Percentiles rank a stretch among this genome's conserved stretches.
Evolutionary conservation across 2,888 invertebrate genomes (phyloP).

Genomic region (Melieria crassipennis): DNA sequence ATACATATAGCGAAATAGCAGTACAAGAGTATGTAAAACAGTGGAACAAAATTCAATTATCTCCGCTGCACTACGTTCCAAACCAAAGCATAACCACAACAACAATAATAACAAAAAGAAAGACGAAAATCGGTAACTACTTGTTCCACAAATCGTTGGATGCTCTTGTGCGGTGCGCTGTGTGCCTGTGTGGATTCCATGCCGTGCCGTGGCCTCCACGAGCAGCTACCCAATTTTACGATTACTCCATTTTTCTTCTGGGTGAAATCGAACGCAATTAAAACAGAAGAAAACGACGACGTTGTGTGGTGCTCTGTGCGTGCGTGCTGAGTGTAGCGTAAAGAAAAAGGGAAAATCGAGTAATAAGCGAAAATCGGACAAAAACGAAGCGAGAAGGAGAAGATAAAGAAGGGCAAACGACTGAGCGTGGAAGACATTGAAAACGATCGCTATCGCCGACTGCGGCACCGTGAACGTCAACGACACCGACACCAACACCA

Average conservation of each 20-base stretch:
- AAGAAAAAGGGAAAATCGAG: slow-evolving; percentile 14
- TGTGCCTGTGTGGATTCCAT: background rate
- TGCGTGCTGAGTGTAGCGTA: slow-evolving; percentile 32
- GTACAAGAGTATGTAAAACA: slow-evolving; percentile 29
- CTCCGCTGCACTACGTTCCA: slow-evolving; percentile 26
- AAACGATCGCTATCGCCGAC: slow-evolving; percentile 29
- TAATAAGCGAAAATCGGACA: slow-evolving; percentile 12
- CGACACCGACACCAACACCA: slow-evolving; percentile 2
- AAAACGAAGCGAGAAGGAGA: background rate
- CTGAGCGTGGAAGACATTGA: slow-evolving; percentile 34
- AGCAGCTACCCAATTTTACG: slow-evolving; percentile 1
- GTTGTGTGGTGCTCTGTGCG: slow-evolving; percentile 38
- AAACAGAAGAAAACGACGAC: slow-evolving; percentile 16
- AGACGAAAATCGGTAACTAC: slow-evolving; percentile 11
- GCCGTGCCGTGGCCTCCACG: background rate
- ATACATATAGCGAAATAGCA: background rate
- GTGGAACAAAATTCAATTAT: slow-evolving; percentile 35
- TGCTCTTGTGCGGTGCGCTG: slow-evolving; percentile 3
- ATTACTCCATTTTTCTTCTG: background rate
- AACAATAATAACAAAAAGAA: background rate
- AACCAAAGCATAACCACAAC: background rate
- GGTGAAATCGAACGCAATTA: slow-evolving; percentile 22
- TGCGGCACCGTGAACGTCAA: background rate
- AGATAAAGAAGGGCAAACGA: slow-evolving; percentile 33
- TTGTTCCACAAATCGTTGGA: slow-evolving; percentile 19